phyloP scores from a whole-genome alignment of 1,140 invertebrate genomes.

The Eubasilissa regina region DNA sequence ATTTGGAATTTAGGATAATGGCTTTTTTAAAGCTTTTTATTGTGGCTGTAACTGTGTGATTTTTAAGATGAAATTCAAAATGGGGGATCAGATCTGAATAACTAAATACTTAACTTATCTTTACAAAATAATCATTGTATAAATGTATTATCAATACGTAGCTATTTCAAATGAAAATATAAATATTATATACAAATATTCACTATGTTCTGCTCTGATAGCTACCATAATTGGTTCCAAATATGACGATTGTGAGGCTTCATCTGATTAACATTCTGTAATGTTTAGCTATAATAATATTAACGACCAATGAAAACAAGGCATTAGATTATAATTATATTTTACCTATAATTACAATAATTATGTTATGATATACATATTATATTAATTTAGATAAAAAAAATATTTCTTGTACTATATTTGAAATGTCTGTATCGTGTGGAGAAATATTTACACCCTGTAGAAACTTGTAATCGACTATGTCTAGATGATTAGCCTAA shows the following conservation, averaged over 20 bases:
- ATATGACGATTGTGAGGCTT: too few relatives aligned
- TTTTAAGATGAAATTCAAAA: neutral
- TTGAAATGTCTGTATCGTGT: neutral
- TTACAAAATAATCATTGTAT: neutral
- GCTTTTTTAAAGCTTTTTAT: neutral
- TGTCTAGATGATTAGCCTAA: too few relatives aligned
- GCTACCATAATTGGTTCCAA: too few relatives aligned
- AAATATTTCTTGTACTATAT: neutral
- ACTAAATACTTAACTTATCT: neutral
- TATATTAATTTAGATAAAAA: conserved; percentile 4
- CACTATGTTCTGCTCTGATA: too few relatives aligned
- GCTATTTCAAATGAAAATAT: too few relatives aligned
- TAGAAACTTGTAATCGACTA: too few relatives aligned
- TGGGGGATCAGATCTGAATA: neutral
- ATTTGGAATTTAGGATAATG: neutral
- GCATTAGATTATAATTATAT: conserved; percentile 1
- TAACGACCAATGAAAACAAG: conserved; percentile 13
- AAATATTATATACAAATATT: too few relatives aligned
- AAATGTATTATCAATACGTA: too few relatives aligned
- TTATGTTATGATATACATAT: neutral
- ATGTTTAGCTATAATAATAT: neutral
- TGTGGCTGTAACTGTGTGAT: neutral
- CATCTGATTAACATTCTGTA: too few relatives aligned
- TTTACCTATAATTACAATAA: conserved; percentile 1
- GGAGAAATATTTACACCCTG: conserved; percentile 2